Evolutionary conservation across 2,888 invertebrate species (phyloP).

Genomic region (Papilio demoleus): DNA sequence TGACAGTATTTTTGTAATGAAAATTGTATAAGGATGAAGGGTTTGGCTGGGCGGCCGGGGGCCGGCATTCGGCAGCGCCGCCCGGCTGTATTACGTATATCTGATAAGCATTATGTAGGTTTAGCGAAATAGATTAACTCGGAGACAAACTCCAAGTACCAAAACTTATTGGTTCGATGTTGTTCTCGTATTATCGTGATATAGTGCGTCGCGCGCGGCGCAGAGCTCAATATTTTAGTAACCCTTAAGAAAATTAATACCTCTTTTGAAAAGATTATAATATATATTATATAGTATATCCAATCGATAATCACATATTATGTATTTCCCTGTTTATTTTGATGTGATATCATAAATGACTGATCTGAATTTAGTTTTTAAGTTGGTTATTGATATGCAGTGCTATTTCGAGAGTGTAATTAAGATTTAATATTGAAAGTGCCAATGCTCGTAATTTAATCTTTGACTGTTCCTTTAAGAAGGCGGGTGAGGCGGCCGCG

Average conservation of each 20-base stretch:
- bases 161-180: slow-evolving; percentile 82
- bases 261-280: slow-evolving; percentile 83
- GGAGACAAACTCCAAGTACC: slow-evolving; percentile 80
- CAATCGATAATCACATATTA: slow-evolving; percentile 79
- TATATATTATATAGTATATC: slow-evolving; percentile 79
- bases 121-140: slow-evolving; percentile 82
- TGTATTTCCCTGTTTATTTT: slow-evolving; percentile 84
- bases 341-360: slow-evolving; percentile 86
- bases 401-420: slow-evolving; percentile 83
- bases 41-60: slow-evolving; percentile 63
- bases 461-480: slow-evolving; percentile 81
- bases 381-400: slow-evolving; percentile 84
- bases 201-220: slow-evolving; percentile 79
- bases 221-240: slow-evolving; percentile 84
- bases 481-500: too few relatives aligned
- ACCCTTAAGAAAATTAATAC: slow-evolving; percentile 84
- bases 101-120: slow-evolving; percentile 84
- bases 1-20: slow-evolving; percentile 84
- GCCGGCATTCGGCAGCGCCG: slow-evolving; percentile 42
- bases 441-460: slow-evolving; percentile 85
- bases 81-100: slow-evolving; percentile 73
- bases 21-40: slow-evolving; percentile 81
- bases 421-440: slow-evolving; percentile 84
- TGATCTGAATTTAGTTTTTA: slow-evolving; percentile 85
- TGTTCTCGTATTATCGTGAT: slow-evolving; percentile 83